Evolutionary conservation across 2,113 vertebrate genomes (phyloP), one percentile per base, ranked within the genome.

Genomic region (Syngnathus typhle): DNA sequence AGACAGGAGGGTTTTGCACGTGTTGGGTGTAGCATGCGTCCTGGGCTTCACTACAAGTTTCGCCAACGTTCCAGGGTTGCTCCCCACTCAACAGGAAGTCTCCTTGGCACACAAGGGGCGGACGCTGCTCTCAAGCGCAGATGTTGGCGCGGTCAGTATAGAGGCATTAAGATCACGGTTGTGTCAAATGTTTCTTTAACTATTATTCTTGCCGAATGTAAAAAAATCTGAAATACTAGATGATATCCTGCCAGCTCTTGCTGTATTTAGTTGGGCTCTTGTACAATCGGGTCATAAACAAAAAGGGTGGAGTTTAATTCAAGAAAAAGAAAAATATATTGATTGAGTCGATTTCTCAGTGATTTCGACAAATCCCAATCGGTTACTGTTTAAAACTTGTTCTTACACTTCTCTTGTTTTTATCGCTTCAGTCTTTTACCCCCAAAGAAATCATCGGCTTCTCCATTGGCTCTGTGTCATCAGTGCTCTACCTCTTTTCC

Each of bases 401-500:
- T 61, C 23, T 64, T 47, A 1, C 27, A 37, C 32, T n/a, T 70
- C 61, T 73, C 43, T 1, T 60, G n/a, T 56, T 32, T 56, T 56
- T 32, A 7, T 56, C 2, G 21, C 23, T 76, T 39, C 85, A 98
- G 95, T 76, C 89, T 12, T 96, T 97, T 85, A 91, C 79, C 37
- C 76, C 78, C 37, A 91, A 85, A 32, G 94, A 98, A 76, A 93
- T 96, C 19, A 19, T 94, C 0, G 97, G 97, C 9, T 95, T 96
- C 12, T 47, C 83, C 37, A 88, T 98, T 0, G 96, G 97, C 38
- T 96, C 95, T 0, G 0, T 95, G 62, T 98, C 96, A 5, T 96
- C 95, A 0, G 37, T 95, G 60, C 90, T 98, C 3, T 99, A 98
- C 87, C 90, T 98, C 65, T 84, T 82, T 51, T 98, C 96, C 70